Evolutionary conservation across 2,797 vertebrate genomes (phyloP).

Genomic region (Percopsis omiscomaycus): DNA sequence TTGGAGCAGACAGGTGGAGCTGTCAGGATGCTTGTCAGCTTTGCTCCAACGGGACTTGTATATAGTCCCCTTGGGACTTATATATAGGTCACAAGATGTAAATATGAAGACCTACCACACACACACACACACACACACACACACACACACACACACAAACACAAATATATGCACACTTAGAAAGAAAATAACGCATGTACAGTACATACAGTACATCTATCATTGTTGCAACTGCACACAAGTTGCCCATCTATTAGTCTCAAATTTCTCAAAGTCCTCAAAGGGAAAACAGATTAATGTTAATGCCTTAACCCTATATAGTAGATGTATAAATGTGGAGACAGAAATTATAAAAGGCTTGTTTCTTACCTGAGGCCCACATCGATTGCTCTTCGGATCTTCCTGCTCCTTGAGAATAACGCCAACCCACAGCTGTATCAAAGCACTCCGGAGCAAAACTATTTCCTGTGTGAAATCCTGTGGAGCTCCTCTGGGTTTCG

Average conservation of each 20-base stretch:
- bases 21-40: conserved; percentile 43
- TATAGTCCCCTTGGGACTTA: background rate
- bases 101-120: conserved; percentile 3
- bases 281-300: too few species aligned
- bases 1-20: conserved; percentile 51
- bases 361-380: conserved; percentile 80
- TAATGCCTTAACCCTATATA: too few species aligned
- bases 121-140: conserved; percentile 1
- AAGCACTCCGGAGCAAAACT: conserved; percentile 33
- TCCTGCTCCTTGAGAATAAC: conserved; percentile 33
- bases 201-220: too few species aligned
- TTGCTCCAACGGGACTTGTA: background rate
- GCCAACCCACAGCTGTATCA: conserved; percentile 30
- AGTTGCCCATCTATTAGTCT: too few species aligned
- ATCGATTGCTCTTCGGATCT: conserved; percentile 62
- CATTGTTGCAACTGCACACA: too few species aligned
- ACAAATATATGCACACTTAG: too few species aligned
- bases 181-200: too few species aligned
- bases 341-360: conserved; percentile 16
- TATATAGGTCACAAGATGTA: conserved; percentile 12
- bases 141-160: conserved; percentile 2
- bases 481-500: conserved; percentile 31
- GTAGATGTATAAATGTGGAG: background rate
- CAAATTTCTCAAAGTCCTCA: too few species aligned
- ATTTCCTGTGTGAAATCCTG: conserved; percentile 48